Base-by-base conservation (phyloP, 2,888 invertebrate species). In the Agonopterix subpropinquella region DNA sequence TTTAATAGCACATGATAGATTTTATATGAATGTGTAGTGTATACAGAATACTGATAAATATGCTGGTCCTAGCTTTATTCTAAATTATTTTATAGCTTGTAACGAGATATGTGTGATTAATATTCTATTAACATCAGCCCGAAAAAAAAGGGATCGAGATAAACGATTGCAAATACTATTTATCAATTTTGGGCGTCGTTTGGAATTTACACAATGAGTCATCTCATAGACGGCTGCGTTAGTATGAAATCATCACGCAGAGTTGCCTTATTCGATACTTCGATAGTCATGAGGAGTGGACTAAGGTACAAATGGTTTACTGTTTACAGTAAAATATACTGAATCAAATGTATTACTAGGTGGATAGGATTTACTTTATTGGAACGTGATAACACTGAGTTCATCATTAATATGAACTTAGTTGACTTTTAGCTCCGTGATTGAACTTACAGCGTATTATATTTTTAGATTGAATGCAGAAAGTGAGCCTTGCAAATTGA, bases 31-130 rank as follows among this genome's bases (percentile, higher is more conserved):
- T 48, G 48, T 44, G 11, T 47, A 48, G 37, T 39, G n/a, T 11
- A 18, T 48, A 48, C 41, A 44, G 49, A 49, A 44, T 51, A 48
- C 52, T 51, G 49, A 51, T 57, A 53, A 69, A 28, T 61, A 66
- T 73, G 70, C 78, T 80, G 81, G 81, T 80, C 76, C 67, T 75
- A 81, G 80, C 73, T 80, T 77, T 78, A 81, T 77, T 69, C 70
- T 70, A 73, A 75, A 71, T 73, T 73, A 71, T 75, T 70, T 67
- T 62, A n/a, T 39, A 39, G 39, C n/a, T 39, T n/a, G 39, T 39
- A 39, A 37, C n/a, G 37, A 37, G 7, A 37, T 18, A 36, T 36
- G 37, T 5, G 9, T 37, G n/a, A n/a, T 37, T 39, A 13, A 50
- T 41, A 39, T n/a, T 39, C n/a, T 39, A 39, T n/a, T 39, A 39